These are phyloP conservation scores for Formica aserva DNA, from an alignment of 2,888 invertebrate species.

Conservation along the genomic window DNA sequence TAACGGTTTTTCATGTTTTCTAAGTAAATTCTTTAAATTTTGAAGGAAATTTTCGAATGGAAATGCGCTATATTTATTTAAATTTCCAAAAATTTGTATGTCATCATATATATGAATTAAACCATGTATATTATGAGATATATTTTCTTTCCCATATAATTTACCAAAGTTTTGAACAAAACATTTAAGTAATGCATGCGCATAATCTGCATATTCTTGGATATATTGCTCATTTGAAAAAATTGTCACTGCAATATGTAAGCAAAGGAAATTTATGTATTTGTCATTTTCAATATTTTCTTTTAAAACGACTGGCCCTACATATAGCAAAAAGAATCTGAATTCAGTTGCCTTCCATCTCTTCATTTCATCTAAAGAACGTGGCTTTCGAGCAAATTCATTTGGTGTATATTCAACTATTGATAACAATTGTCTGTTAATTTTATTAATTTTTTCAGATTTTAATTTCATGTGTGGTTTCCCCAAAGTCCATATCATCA, in stretches of 20 bases:
- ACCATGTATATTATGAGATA: conserved; percentile 55
- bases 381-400: conserved; percentile 38
- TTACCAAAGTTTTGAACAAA: conserved; percentile 32
- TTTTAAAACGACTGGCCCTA: conserved; percentile 49
- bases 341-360: too few species aligned
- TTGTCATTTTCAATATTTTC: conserved; percentile 26
- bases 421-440: conserved; percentile 35
- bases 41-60: conserved; percentile 57
- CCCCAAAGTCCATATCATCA: conserved; percentile 36
- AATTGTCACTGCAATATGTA: conserved; percentile 54
- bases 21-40: conserved; percentile 45
- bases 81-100: conserved; percentile 26
- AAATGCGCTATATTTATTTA: conserved; percentile 54
- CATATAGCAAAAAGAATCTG: background rate
- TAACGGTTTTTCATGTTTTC: conserved; percentile 51
- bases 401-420: conserved; percentile 41
- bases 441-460: conserved; percentile 27
- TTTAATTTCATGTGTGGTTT: conserved; percentile 36
- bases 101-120: conserved; percentile 45
- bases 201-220: background rate
- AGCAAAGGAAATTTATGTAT: conserved; percentile 39
- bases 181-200: conserved; percentile 47
- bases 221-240: conserved; percentile 19
- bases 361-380: too few species aligned
- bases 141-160: conserved; percentile 52